Conservation (phyloP, 2,797 vertebrate species). For the Megalops cyprinoides region DNA sequence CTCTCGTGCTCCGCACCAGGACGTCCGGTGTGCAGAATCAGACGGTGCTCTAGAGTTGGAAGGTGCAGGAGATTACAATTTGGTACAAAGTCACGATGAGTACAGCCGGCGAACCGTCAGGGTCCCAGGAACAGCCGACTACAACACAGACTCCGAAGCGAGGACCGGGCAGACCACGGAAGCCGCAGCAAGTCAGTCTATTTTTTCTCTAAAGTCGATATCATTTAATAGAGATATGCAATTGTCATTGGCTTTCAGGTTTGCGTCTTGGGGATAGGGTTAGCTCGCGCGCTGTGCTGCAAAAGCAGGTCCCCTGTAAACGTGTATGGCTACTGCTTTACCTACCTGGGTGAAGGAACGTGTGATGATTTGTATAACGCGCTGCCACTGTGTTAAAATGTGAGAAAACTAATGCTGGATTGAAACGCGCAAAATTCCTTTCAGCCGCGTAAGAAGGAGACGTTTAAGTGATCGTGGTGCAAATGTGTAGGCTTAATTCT, state of each 20-base stretch:
- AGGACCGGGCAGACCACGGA: conserved; percentile 92
- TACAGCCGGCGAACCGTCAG: conserved; percentile 84
- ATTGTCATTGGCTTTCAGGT: conserved; percentile 30
- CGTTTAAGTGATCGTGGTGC: background rate
- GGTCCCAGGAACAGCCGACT: conserved; percentile 81
- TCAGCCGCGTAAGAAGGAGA: background rate
- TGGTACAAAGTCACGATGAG: conserved; percentile 82
- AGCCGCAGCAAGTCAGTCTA: conserved; percentile 88
- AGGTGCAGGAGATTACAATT: conserved; percentile 57
- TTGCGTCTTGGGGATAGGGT: conserved; percentile 26
- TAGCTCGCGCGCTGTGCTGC: background rate
- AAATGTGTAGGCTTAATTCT: background rate
- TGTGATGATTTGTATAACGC: conserved; percentile 2
- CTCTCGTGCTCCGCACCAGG: conserved; percentile 79
- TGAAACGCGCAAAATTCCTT: background rate
- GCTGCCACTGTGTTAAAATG: background rate
- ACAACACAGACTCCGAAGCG: conserved; percentile 85
- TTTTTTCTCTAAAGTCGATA: conserved; percentile 35
- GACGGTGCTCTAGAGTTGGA: conserved; percentile 56
- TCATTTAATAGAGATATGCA: conserved; percentile 29
- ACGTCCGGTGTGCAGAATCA: conserved; percentile 76
- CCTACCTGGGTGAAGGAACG: conserved; percentile 1
- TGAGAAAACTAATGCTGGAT: background rate
- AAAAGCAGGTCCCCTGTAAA: background rate
- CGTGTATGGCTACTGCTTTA: background rate